Evolutionary conservation across 2,888 invertebrate species (phyloP).

Genomic region (Melanostoma mellinum): DNA sequence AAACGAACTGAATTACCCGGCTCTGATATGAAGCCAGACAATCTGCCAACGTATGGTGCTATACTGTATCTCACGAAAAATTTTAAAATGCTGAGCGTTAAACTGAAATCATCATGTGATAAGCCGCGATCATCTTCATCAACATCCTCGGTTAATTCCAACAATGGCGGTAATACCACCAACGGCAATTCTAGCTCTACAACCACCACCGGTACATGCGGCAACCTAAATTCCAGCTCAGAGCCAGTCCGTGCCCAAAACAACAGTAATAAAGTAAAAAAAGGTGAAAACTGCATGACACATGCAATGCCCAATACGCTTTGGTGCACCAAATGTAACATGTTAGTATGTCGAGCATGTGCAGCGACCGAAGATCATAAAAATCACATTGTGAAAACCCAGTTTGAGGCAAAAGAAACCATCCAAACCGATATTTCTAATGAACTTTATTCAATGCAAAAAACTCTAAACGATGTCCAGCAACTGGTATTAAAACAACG

Average conservation of each 20-base stretch:
- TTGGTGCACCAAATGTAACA: slow-evolving; percentile 88
- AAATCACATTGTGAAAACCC: slow-evolving; percentile 87
- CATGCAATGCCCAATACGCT: slow-evolving; percentile 88
- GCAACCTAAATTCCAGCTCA: slow-evolving; percentile 38
- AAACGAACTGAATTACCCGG: slow-evolving; percentile 86
- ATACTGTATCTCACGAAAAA: slow-evolving; percentile 87
- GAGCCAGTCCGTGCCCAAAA: slow-evolving; percentile 59
- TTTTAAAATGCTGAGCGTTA: slow-evolving; percentile 83
- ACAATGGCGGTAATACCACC: slow-evolving; percentile 54
- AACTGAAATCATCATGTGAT: slow-evolving; percentile 79
- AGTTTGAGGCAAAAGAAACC: slow-evolving; percentile 86
- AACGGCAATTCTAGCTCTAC: slow-evolving; percentile 48
- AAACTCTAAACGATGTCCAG: slow-evolving; percentile 87
- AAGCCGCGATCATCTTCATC: slow-evolving; percentile 73
- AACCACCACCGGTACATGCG: slow-evolving; percentile 60
- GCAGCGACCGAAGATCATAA: slow-evolving; percentile 86
- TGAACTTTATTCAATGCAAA: slow-evolving; percentile 87
- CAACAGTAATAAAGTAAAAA: slow-evolving; percentile 73
- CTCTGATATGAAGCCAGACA: slow-evolving; percentile 86
- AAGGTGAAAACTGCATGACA: slow-evolving; percentile 86
- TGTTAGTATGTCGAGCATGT: slow-evolving; percentile 86
- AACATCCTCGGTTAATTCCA: slow-evolving; percentile 72
- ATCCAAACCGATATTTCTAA: slow-evolving; percentile 86
- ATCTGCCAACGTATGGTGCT: slow-evolving; percentile 87
- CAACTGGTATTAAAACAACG: slow-evolving; percentile 87